Percentiles rank a stretch among this genome's conserved stretches.
phyloP scores from a whole-genome alignment of 1,140 invertebrate genomes.

The Apis florea region DNA sequence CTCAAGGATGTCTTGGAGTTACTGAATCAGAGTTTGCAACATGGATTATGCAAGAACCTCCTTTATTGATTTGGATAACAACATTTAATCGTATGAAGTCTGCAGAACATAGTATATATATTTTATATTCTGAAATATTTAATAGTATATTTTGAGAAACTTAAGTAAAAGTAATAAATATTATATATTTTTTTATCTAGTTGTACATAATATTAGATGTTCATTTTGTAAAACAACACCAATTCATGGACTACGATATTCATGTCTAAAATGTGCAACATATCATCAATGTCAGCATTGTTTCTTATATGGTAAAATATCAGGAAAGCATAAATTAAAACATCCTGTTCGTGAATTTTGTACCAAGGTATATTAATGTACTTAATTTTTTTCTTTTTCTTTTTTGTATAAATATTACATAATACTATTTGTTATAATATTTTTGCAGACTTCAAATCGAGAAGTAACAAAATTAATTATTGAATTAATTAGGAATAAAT shows the following conservation, averaged over 20 bases:
- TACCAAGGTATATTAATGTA: constrained; percentile 76
- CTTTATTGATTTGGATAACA: constrained; percentile 82
- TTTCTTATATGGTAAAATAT: constrained; percentile 87
- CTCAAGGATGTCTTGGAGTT: constrained; percentile 79
- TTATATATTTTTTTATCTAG: constrained; percentile 68
- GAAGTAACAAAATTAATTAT: constrained; percentile 80
- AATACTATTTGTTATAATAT: constrained; percentile 10
- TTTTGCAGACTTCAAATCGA: constrained; percentile 78
- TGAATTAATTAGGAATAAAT: constrained; percentile 79
- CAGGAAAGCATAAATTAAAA: constrained; percentile 87
- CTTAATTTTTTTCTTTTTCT: not conserved
- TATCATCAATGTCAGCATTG: constrained; percentile 91
- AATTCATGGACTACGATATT: constrained; percentile 83
- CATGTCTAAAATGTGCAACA: constrained; percentile 87
- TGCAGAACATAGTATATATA: constrained; percentile 80
- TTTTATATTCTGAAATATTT: not conserved
- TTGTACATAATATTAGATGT: constrained; percentile 82
- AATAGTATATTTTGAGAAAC: not conserved
- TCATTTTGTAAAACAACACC: constrained; percentile 81
- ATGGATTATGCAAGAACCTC: constrained; percentile 83
- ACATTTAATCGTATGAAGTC: constrained; percentile 82
- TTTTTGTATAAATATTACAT: no score
- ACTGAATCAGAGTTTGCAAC: constrained; percentile 81
- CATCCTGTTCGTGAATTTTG: constrained; percentile 91
- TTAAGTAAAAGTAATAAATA: not conserved